Conservation (phyloP, 2,113 vertebrate species). For the Plectropomus leopardus region DNA sequence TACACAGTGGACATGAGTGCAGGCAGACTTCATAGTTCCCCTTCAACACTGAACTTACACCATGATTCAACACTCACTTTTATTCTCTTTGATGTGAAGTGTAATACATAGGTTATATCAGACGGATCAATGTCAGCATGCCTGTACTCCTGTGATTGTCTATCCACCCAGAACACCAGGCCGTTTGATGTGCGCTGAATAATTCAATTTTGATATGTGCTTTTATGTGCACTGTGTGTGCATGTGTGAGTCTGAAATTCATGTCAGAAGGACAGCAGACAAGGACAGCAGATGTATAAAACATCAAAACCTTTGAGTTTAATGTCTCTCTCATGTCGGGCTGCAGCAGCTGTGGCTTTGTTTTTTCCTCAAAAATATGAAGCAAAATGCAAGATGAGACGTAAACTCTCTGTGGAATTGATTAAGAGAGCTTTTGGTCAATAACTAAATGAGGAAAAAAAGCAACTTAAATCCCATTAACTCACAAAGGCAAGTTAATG, state of each 20-base stretch:
- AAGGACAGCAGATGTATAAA: slow-evolving; percentile 52
- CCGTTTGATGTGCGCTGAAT: slow-evolving; percentile 34
- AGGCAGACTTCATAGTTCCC: slow-evolving; percentile 4
- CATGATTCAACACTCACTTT: slow-evolving; percentile 19
- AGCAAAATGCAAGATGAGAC: slow-evolving; percentile 12
- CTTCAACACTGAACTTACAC: not conserved
- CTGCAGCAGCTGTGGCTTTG: slow-evolving; percentile 15
- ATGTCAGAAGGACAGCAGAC: slow-evolving; percentile 10
- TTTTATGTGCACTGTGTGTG: slow-evolving; percentile 20
- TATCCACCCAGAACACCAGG: slow-evolving; percentile 17
- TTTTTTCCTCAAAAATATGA: not conserved
- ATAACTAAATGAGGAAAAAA: not conserved
- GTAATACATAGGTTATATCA: slow-evolving; percentile 24
- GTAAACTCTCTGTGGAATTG: slow-evolving; percentile 4
- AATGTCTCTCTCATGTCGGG: not conserved
- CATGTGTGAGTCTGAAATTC: slow-evolving; percentile 12
- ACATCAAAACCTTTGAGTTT: slow-evolving; percentile 36
- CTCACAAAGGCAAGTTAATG: slow-evolving; percentile 10
- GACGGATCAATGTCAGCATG: slow-evolving; percentile 31
- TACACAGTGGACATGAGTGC: slow-evolving; percentile 18
- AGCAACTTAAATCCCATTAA: slow-evolving; percentile 4
- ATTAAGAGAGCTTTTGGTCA: slow-evolving; percentile 22
- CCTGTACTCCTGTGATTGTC: slow-evolving; percentile 32
- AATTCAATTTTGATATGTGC: slow-evolving; percentile 28
- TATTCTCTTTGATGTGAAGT: slow-evolving; percentile 35